Evolutionary conservation across 2,888 invertebrate species (phyloP), one percentile per base, ranked within the genome.

Genomic region (Lepetodrilus schrolli): DNA sequence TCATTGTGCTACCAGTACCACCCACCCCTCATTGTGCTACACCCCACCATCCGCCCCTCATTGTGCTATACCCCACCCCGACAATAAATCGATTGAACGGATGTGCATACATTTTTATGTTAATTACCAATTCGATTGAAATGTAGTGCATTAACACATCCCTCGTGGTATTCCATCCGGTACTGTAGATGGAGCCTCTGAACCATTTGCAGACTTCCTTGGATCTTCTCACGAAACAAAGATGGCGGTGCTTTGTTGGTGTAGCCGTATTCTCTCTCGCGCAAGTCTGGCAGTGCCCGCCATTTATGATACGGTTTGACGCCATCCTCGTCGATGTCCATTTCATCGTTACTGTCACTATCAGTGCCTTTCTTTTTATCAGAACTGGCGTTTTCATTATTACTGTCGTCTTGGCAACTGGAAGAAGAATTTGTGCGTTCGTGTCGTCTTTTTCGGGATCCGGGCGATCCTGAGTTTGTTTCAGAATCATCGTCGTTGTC

Each of bases 91-190:
- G n/a, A n/a, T n/a, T n/a, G n/a, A n/a, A n/a, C n/a, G n/a, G n/a
- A n/a, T n/a, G n/a, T n/a, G n/a, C n/a, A n/a, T n/a, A n/a, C n/a
- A n/a, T n/a, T n/a, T n/a, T n/a, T n/a, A n/a, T n/a, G n/a, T n/a
- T n/a, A 72, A 78, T 77, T 75, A 90, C 90, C 95, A 90, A 93
- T 92, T 76, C 93, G 93, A 89, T 97, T 97, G 90, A 98, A 98
- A 91, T 96, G 95, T 73, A 98, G 93, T 76, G 95, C 94, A 92
- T 98, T 98, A 2, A 98, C 97, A 92, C 97, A 97, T 77, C 97
- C 97, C 83, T 92, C 92, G 90, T 98, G 98, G 80, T 94, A 93
- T 77, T 94, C 93, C 83, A 98, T 92, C 85, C 93, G 93, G 84
- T 94, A 94, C 90, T 95, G 93, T 65, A 95, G 92, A 88, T 95